Percentiles rank a stretch among this genome's conserved stretches.
These are phyloP conservation scores for Pongo pygmaeus DNA, from an alignment of 2,113 vertebrate genomes.

Conservation along the genomic window DNA sequence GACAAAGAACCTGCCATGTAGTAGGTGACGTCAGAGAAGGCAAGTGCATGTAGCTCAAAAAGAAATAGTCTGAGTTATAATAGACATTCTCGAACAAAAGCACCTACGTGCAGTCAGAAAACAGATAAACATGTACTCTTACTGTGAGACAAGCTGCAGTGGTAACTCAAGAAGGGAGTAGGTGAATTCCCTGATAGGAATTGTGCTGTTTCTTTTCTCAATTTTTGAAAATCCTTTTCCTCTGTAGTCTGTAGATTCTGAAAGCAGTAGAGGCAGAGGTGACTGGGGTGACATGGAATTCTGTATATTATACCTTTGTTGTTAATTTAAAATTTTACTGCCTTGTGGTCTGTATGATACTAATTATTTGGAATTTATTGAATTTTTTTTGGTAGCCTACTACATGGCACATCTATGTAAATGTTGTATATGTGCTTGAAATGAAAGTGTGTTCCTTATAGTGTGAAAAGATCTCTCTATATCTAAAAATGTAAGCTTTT, in stretches of 20 bases:
- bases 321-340: neutral
- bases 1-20: neutral
- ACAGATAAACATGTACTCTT: neutral
- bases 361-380: neutral
- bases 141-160: neutral
- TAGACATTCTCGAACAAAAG: neutral
- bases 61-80: neutral
- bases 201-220: neutral
- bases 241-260: neutral
- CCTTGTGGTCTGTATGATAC: neutral
- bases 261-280: neutral
- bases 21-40: neutral
- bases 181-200: neutral
- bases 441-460: neutral
- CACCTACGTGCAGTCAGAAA: neutral
- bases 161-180: neutral
- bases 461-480: neutral
- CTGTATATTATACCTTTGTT: neutral
- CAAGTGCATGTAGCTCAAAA: neutral
- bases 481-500: neutral
- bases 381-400: neutral
- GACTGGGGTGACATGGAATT: neutral
- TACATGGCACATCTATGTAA: neutral
- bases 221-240: neutral
- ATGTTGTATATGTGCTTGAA: neutral